phyloP scores from a whole-genome alignment of 1,140 invertebrate species.

The Parasteatoda tepidariorum region DNA sequence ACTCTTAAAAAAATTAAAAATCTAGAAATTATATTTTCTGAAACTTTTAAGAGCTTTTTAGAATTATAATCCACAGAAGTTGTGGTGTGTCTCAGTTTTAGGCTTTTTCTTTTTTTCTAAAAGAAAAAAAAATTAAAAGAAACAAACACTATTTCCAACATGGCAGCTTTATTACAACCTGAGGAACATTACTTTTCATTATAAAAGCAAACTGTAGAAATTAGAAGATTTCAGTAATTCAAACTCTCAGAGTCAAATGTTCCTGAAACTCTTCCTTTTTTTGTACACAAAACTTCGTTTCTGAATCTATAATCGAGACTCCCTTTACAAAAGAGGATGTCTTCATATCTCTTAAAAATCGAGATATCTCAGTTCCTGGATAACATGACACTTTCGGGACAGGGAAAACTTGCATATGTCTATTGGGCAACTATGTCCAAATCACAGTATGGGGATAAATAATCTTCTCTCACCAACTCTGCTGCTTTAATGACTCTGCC shows the following conservation, averaged over 20 bases:
- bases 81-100: too few species aligned
- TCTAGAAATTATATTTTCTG: too few species aligned
- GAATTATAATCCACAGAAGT: too few species aligned
- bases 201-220: conserved; percentile 62
- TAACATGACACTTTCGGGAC: conserved; percentile 61
- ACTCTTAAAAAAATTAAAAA: too few species aligned
- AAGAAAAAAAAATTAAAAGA: background rate
- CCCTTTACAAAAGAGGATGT: conserved; percentile 56
- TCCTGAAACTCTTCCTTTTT: conserved; percentile 52
- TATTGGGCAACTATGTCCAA: conserved; percentile 53
- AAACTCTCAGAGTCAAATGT: conserved; percentile 53
- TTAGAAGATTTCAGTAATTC: conserved; percentile 60
- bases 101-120: too few species aligned
- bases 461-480: conserved; percentile 15
- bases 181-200: conserved; percentile 62
- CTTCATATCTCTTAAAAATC: conserved; percentile 36
- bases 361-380: conserved; percentile 60
- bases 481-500: background rate
- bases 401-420: conserved; percentile 55
- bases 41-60: too few species aligned
- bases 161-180: conserved; percentile 62
- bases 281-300: conserved; percentile 60
- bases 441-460: conserved; percentile 51
- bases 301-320: conserved; percentile 41
- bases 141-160: conserved; percentile 53